Conservation (phyloP, 2,113 vertebrate genomes). For the Athene noctua region DNA sequence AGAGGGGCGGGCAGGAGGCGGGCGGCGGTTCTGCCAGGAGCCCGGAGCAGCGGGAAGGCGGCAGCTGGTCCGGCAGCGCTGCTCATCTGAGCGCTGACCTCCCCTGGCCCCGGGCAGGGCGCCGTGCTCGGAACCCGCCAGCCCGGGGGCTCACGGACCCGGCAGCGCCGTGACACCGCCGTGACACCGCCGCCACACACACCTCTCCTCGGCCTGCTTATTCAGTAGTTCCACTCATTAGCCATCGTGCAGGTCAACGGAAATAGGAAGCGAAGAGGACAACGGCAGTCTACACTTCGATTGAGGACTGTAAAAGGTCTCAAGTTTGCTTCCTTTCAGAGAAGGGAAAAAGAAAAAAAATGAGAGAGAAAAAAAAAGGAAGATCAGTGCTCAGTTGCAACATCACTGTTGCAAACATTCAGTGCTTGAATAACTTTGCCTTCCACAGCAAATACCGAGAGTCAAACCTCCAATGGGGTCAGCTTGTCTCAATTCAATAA, state of each 20-base stretch:
- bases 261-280: neutral
- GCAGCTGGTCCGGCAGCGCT: neutral
- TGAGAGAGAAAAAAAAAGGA: neutral
- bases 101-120: neutral
- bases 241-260: neutral
- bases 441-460: neutral
- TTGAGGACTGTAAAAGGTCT: neutral
- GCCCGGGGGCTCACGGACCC: neutral
- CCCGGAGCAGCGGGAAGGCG: neutral
- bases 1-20: too few species aligned
- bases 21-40: neutral
- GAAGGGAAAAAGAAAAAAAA: neutral
- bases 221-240: neutral
- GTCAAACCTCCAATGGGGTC: neutral
- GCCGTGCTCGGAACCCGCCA: neutral
- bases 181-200: fast-evolving
- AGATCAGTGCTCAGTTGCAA: neutral
- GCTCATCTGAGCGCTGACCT: neutral
- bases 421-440: neutral
- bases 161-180: neutral
- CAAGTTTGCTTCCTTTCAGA: neutral
- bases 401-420: neutral
- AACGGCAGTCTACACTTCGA: neutral
- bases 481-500: neutral
- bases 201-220: neutral